phyloP scores from a whole-genome alignment of 2,888 invertebrate genomes.

The Netelia virgata region DNA sequence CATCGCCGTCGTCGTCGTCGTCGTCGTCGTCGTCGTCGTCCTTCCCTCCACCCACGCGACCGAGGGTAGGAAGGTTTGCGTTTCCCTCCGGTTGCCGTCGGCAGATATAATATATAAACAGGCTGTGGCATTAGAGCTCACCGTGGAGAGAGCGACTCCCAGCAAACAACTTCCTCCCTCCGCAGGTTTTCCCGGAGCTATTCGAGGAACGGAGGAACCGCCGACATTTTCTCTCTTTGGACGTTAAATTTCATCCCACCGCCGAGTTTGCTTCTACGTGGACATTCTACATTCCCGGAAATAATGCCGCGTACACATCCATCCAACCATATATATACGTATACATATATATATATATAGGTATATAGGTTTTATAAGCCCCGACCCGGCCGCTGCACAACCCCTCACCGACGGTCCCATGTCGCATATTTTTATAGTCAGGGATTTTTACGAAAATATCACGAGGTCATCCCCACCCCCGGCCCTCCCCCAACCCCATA shows the following conservation, averaged over 20 bases:
- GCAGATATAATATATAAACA: slow-evolving; percentile 60
- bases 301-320: slow-evolving; percentile 41
- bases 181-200: slow-evolving; percentile 60
- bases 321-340: neutral
- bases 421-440: slow-evolving; percentile 22
- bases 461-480: slow-evolving; percentile 11
- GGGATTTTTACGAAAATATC: slow-evolving; percentile 29
- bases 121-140: slow-evolving; percentile 57
- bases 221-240: slow-evolving; percentile 58
- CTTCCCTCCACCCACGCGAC: too few species aligned
- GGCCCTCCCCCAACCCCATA: too few species aligned
- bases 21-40: neutral
- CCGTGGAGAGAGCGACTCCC: slow-evolving; percentile 38
- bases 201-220: slow-evolving; percentile 56
- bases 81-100: slow-evolving; percentile 22
- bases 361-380: neutral
- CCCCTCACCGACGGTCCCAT: neutral
- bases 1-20: neutral
- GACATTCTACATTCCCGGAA: slow-evolving; percentile 57
- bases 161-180: slow-evolving; percentile 61
- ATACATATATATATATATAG: neutral
- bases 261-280: slow-evolving; percentile 8
- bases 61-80: neutral
- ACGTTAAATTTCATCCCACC: slow-evolving; percentile 60
- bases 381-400: neutral